Base-by-base conservation (phyloP, 2,888 invertebrate species). In the Scaptomyza caliginosa region DNA sequence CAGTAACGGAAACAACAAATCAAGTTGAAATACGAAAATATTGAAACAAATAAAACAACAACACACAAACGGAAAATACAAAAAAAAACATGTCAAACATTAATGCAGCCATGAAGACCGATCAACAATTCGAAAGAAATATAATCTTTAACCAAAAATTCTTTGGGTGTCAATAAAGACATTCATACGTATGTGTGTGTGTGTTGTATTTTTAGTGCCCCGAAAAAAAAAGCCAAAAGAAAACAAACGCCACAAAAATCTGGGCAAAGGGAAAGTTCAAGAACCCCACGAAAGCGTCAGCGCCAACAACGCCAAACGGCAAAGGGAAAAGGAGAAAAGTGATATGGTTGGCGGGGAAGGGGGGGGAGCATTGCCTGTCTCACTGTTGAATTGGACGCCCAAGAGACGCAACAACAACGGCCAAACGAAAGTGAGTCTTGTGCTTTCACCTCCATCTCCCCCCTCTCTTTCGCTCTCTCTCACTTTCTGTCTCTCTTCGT, bases 211-310 rank as follows among this genome's bases (percentile, higher is more conserved):
- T 30, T 32, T 28, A 16, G 16, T 21, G 32, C 7, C 6, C n/a
- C 11, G 4, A 13, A 30, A 32, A 13, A 32, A 65, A 65, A 45
- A 56, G 16, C 43, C 42, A 63, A 70, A 65, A 50, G 59, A 65
- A 73, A 86, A 72, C 67, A 77, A 75, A 59, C 23, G 64, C 42
- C 43, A 55, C 40, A 60, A 75, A 75, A 28, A 64, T 77, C 77
- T 69, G 39, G 59, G 23, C 38, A 38, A 51, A 50, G 62, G 57
- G 54, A 82, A 87, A 82, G 81, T 82, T 82, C 81, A 82, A 87
- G 88, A 82, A 85, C 88, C 86, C 83, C 86, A 85, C 85, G 72
- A 85, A 82, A 71, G 54, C 68, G 43, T 68, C 84, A 79, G 65
- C 79, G 55, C 55, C 68, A 73, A 21, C 54, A 24, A 55, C 52